Conservation (phyloP, 2,797 vertebrate genomes). For the Mormyrops attenuatus region DNA sequence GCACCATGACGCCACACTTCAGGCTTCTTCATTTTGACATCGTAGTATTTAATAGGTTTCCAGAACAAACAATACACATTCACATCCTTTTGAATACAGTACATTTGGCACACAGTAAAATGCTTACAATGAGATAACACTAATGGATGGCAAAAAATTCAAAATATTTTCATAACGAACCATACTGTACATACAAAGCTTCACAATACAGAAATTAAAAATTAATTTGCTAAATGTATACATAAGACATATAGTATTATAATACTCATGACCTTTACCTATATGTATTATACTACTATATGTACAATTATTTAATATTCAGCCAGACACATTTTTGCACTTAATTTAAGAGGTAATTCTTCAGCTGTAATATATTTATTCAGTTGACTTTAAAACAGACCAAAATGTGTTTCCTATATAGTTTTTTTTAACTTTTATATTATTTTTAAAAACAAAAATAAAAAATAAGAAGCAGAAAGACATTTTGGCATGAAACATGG, state of each 20-base stretch:
- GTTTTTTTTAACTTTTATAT: slow-evolving; percentile 57
- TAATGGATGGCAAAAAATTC: slow-evolving; percentile 73
- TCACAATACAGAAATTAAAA: slow-evolving; percentile 73
- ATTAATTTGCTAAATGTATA: slow-evolving; percentile 48
- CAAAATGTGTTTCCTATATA: slow-evolving; percentile 47
- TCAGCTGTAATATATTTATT: slow-evolving; percentile 51
- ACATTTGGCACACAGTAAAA: slow-evolving; percentile 91
- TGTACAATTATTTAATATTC: slow-evolving; percentile 58
- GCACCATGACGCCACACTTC: not conserved
- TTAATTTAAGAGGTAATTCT: slow-evolving; percentile 70
- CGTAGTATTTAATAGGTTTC: slow-evolving; percentile 86
- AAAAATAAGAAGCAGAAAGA: slow-evolving; percentile 26
- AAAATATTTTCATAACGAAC: slow-evolving; percentile 71
- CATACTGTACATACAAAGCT: slow-evolving; percentile 81
- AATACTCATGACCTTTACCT: slow-evolving; percentile 36
- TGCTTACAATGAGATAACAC: slow-evolving; percentile 92
- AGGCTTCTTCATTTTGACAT: slow-evolving; percentile 53
- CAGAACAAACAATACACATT: slow-evolving; percentile 87
- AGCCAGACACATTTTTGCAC: slow-evolving; percentile 67
- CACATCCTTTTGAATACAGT: slow-evolving; percentile 94
- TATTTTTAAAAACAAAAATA: slow-evolving; percentile 38
- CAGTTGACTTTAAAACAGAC: slow-evolving; percentile 51
- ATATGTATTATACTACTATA: slow-evolving; percentile 39
- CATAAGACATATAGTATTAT: slow-evolving; percentile 38
- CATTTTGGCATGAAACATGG: slow-evolving; percentile 39